These are phyloP conservation scores for Tarsius wallacei DNA, from an alignment of 2,797 vertebrate species.

Conservation along the genomic window DNA sequence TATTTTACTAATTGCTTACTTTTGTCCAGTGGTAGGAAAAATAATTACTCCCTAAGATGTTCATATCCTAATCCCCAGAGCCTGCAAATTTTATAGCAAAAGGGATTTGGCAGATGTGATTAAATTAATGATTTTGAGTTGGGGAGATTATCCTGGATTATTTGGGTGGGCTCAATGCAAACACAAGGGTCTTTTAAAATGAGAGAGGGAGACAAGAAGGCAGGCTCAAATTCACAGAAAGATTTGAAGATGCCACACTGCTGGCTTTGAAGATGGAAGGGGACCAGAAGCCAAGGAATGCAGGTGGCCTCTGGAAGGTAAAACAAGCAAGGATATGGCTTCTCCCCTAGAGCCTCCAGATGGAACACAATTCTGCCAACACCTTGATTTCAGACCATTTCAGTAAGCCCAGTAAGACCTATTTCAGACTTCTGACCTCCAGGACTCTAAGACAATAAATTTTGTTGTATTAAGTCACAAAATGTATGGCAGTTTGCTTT, in stretches of 20 bases:
- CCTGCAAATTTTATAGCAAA: background rate
- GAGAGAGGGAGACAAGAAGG: background rate
- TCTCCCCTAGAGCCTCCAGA: conserved; percentile 45
- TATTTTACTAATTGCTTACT: background rate
- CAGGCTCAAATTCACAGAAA: background rate
- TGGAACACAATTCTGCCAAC: conserved; percentile 66
- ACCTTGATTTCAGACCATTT: conserved; percentile 62
- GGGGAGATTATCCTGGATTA: background rate
- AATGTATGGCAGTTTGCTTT: background rate
- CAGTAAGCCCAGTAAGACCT: conserved; percentile 59
- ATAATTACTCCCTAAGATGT: background rate
- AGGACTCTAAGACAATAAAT: background rate
- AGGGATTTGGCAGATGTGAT: background rate
- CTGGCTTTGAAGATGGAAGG: background rate
- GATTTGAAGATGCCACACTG: background rate
- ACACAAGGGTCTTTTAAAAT: background rate
- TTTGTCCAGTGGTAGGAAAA: background rate
- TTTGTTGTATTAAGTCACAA: background rate
- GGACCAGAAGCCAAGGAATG: background rate
- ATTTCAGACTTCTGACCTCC: conserved; percentile 20
- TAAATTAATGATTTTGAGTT: background rate
- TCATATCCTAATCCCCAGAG: background rate
- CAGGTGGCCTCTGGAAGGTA: conserved; percentile 37
- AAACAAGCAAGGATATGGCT: background rate
- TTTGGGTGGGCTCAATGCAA: background rate